A percentile compares a stretch with the other conserved stretches of the same genome.
These are phyloP conservation scores for Chromobotia macracanthus DNA, from an alignment of 2,797 vertebrate genomes.

Conservation along the genomic window DNA sequence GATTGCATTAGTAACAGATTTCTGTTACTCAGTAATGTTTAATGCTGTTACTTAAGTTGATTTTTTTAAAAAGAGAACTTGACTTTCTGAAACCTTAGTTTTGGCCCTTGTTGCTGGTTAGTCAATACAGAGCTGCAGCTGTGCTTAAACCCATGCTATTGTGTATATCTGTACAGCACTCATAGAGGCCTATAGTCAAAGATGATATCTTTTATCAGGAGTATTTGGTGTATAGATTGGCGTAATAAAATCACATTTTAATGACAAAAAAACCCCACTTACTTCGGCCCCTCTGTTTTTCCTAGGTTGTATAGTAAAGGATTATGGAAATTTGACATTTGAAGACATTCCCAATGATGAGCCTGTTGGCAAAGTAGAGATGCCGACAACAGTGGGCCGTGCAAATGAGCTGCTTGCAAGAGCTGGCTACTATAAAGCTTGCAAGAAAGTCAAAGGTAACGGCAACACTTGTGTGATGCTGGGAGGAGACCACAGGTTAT, in stretches of 20 bases:
- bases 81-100: not conserved
- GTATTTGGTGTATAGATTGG: too few relatives aligned
- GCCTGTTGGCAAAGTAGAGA: conserved; percentile 70
- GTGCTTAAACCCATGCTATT: too few relatives aligned
- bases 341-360: conserved; percentile 67
- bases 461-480: conserved; percentile 78
- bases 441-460: conserved; percentile 70
- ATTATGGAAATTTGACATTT: conserved; percentile 83
- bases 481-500: conserved; percentile 87
- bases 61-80: not conserved
- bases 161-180: too few relatives aligned
- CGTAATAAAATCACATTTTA: too few relatives aligned
- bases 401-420: conserved; percentile 77
- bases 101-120: too few relatives aligned
- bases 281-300: too few relatives aligned
- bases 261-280: too few relatives aligned
- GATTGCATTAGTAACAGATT: not conserved
- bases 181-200: too few relatives aligned
- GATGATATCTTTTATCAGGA: too few relatives aligned
- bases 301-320: conserved; percentile 82
- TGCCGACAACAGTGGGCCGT: conserved; percentile 75
- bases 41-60: not conserved
- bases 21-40: conserved; percentile 8
- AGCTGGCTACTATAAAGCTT: too few relatives aligned
- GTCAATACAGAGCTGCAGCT: too few relatives aligned